Conservation (phyloP, 2,888 invertebrate species). For the Koerneria pararmatus region DNA sequence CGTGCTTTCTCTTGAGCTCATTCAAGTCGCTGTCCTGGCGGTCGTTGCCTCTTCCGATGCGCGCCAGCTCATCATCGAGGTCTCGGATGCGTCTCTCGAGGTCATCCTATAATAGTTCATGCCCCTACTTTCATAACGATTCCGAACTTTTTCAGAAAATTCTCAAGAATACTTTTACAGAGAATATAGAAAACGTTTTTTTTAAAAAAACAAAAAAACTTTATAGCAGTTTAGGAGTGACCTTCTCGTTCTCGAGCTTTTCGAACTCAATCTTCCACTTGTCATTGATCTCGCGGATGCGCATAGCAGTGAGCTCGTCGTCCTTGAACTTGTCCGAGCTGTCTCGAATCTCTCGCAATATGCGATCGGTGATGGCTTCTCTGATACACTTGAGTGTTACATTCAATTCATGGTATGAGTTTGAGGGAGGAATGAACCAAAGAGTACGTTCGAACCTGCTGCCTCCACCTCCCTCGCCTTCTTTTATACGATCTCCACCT, state of each 20-base stretch:
- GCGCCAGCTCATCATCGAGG: conserved; percentile 52
- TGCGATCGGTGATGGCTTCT: conserved; percentile 18
- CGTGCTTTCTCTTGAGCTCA: conserved; percentile 52
- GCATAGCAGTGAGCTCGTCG: conserved; percentile 48
- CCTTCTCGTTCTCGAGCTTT: conserved; percentile 55
- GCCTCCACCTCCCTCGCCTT: no score
- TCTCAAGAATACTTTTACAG: conserved; percentile 11
- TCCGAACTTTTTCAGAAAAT: not conserved
- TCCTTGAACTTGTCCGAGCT: conserved; percentile 24
- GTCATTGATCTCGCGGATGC: conserved; percentile 54
- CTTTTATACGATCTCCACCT: no score
- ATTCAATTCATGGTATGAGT: no score
- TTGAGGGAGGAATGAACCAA: no score
- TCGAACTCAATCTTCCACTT: conserved; percentile 55
- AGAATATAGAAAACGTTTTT: no score
- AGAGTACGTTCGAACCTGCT: no score
- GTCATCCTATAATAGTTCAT: conserved; percentile 38
- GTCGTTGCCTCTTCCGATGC: conserved; percentile 48
- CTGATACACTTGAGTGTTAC: no score
- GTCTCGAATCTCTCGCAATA: conserved; percentile 21
- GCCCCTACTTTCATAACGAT: not conserved
- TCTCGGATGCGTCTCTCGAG: conserved; percentile 50
- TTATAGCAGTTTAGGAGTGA: conserved; percentile 3
- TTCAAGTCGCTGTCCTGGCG: conserved; percentile 46
- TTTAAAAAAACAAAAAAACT: conserved; percentile 4